phyloP scores from a whole-genome alignment of 1,140 invertebrate species.

The Panonychus citri region DNA sequence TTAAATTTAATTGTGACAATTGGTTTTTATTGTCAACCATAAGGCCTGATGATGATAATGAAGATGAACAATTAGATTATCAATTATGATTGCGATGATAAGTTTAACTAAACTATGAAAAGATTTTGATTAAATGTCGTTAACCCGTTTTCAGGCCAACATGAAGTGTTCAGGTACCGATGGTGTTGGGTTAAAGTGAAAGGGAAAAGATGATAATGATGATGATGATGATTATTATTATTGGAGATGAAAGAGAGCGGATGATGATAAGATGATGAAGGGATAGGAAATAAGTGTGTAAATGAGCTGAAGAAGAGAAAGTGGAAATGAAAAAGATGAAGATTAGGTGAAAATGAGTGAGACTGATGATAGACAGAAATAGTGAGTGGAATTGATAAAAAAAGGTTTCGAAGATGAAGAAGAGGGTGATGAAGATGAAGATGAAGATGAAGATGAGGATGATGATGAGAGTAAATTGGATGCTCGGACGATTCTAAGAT shows the following conservation, averaged over 20 bases:
- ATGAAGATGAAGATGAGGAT: not conserved
- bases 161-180: too few relatives aligned
- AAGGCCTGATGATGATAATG: too few relatives aligned
- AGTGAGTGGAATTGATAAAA: not conserved
- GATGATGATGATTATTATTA: not conserved
- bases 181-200: not conserved
- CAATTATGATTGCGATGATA: too few relatives aligned
- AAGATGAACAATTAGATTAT: too few relatives aligned
- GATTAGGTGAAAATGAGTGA: not conserved
- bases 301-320: not conserved
- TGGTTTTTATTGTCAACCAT: too few relatives aligned
- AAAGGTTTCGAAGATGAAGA: not conserved
- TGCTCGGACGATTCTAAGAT: too few relatives aligned
- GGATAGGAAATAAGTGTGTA: too few relatives aligned
- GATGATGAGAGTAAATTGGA: not conserved
- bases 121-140: not conserved
- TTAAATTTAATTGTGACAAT: too few relatives aligned
- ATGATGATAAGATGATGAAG: too few relatives aligned
- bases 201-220: not conserved
- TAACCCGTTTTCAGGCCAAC: too few relatives aligned
- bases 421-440: too few relatives aligned
- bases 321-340: not conserved
- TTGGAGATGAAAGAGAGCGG: too few relatives aligned
- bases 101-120: not conserved
- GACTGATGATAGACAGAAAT: not conserved